A percentile compares a stretch with the other conserved stretches of the same genome.
phyloP scores from a whole-genome alignment of 2,888 invertebrate genomes.

The Poecilobothrus nobilitatus region DNA sequence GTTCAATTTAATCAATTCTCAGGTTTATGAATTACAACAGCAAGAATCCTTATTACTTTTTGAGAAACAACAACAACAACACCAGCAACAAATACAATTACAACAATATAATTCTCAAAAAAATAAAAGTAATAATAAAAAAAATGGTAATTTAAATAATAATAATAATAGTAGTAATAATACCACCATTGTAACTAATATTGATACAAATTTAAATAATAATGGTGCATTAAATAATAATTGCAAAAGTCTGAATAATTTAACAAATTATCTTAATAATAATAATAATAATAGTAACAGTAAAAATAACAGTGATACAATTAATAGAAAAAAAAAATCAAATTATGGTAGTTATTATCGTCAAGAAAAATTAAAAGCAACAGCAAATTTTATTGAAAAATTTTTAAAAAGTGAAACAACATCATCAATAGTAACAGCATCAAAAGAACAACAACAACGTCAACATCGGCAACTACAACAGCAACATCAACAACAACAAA shows the following conservation, averaged over 20 bases:
- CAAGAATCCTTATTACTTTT: slow-evolving; percentile 17
- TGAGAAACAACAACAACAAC: slow-evolving; percentile 20
- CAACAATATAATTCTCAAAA: slow-evolving; percentile 7
- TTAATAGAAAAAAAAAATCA: slow-evolving; percentile 12
- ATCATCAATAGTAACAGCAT: slow-evolving; percentile 27
- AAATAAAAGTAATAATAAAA: slow-evolving; percentile 12
- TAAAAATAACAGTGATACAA: background rate
- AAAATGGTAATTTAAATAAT: slow-evolving; percentile 16
- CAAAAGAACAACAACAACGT: background rate
- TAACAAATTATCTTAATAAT: slow-evolving; percentile 29
- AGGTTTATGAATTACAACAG: slow-evolving; percentile 38
- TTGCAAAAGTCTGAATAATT: background rate
- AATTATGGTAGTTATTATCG: slow-evolving; percentile 13
- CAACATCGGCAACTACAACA: slow-evolving; percentile 9
- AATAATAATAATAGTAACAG: background rate
- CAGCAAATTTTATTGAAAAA: slow-evolving; percentile 38
- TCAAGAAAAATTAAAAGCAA: slow-evolving; percentile 29
- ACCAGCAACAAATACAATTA: slow-evolving; percentile 18
- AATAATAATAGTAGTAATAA: background rate
- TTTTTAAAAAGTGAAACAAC: slow-evolving; percentile 36
- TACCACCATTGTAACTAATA: background rate
- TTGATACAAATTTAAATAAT: slow-evolving; percentile 12
- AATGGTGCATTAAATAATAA: background rate
- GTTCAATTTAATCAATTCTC: slow-evolving; percentile 39
- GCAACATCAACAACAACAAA: background rate